Base-by-base conservation (phyloP, 2,797 vertebrate genomes). In the Liasis olivaceus region DNA sequence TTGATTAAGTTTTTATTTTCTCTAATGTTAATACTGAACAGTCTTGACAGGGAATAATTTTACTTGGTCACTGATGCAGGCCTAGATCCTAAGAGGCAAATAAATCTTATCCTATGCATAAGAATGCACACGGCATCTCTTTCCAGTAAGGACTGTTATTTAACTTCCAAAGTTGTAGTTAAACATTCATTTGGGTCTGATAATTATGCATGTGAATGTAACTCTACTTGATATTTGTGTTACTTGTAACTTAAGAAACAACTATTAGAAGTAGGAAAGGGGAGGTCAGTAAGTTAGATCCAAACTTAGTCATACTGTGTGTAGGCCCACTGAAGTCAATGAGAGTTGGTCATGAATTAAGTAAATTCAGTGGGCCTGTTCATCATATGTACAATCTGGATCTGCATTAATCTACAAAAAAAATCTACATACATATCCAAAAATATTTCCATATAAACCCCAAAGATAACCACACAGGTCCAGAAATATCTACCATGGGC, bases 21-120 rank as follows among this genome's bases (percentile, higher is more conserved):
- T 60, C 89, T 92, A 94, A 89, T 81, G 72, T 4, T 4, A 86
- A 93, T n/a, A 42, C 85, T 94, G 92, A 93, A 94, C 94, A 90
- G 92, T n/a, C 93, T 96, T 90, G 84, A 93, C 28, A 0, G 90
- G 63, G 88, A 47, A n/a, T 12, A 24, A 31, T 69, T 36, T 85
- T 62, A 63, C 31, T 59, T 85, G 89, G 26, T 42, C 24, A 59
- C 14, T 47, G 88, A 36, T n/a, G 15, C 15, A 47, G 24, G 81
- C 3, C 58, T 28, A 42, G 9, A 24, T 88, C 42, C 2, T 24
- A 81, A 92, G n/a, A 17, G 47, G 14, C 26, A 36, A 47, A 17
- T 26, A 47, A 47, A 31, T 59, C 2, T 58, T 31, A 11, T 47
- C 62, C 22, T n/a, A 9, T 47, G n/a, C 31, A 63, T 20, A 66